Evolutionary conservation across 2,797 vertebrate species (phyloP).

Genomic region (Chrysocyon brachyurus): DNA sequence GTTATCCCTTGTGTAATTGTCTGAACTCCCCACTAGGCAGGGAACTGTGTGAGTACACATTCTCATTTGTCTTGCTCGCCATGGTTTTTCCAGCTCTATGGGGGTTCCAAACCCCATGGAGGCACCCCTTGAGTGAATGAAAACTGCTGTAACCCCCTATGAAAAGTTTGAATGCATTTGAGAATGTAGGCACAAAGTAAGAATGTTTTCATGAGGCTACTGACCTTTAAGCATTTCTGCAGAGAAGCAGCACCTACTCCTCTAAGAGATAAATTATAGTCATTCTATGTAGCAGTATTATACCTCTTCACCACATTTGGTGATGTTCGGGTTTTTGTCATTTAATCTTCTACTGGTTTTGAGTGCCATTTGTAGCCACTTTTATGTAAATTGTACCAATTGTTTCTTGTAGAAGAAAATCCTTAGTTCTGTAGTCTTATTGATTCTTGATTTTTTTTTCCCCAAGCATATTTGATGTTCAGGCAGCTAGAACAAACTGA

Average conservation of each 20-base stretch:
- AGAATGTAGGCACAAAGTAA: background rate
- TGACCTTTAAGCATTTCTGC: background rate
- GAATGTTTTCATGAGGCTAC: background rate
- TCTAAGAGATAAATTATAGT: background rate
- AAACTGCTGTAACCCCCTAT: background rate
- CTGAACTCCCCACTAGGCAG: background rate
- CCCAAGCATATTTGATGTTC: background rate
- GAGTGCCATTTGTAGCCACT: background rate
- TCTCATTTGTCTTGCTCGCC: background rate
- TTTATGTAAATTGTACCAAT: background rate
- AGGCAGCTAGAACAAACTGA: background rate
- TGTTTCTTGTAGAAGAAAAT: background rate
- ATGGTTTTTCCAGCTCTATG: background rate
- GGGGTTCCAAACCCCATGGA: background rate
- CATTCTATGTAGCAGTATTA: background rate
- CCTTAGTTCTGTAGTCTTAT: background rate
- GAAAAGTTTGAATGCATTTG: background rate
- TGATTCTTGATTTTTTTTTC: background rate
- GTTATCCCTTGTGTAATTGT: background rate
- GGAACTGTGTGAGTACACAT: background rate
- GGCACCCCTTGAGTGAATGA: background rate
- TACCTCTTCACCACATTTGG: background rate
- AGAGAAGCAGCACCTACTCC: background rate
- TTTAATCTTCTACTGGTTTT: background rate
- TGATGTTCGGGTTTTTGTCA: background rate